These are phyloP conservation scores for Nyctibius grandis DNA, from an alignment of 2,797 vertebrate genomes.

Conservation along the genomic window DNA sequence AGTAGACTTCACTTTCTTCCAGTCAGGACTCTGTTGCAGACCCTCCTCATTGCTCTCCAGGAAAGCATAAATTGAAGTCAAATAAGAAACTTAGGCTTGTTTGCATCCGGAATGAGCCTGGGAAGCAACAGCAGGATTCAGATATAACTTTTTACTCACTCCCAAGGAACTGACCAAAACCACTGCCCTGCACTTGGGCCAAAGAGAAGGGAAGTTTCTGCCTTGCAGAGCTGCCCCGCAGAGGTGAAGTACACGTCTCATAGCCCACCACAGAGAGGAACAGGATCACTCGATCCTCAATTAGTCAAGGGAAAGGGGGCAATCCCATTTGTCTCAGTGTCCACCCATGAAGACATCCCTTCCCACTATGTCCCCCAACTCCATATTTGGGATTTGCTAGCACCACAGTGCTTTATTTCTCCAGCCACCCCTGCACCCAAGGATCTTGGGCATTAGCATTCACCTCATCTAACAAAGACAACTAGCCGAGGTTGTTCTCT, in stretches of 20 bases:
- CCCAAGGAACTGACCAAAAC: not conserved
- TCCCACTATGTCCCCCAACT: not conserved
- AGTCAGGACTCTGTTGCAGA: not conserved
- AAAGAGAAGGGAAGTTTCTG: not conserved
- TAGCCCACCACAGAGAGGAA: not conserved
- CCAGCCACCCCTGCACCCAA: not conserved
- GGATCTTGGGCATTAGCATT: not conserved
- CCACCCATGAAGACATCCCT: fast-evolving
- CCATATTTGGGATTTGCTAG: not conserved
- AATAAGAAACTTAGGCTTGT: not conserved
- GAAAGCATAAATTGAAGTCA: not conserved
- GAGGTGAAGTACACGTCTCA: not conserved
- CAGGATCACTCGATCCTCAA: not conserved
- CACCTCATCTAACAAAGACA: not conserved
- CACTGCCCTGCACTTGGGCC: not conserved
- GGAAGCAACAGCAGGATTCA: not conserved
- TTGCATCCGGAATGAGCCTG: fast-evolving
- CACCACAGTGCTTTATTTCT: not conserved
- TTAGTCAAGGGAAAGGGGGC: not conserved
- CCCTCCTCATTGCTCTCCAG: not conserved
- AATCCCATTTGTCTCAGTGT: not conserved
- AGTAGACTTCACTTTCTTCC: not conserved
- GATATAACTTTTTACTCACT: not conserved
- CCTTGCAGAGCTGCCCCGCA: not conserved
- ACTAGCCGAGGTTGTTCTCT: not conserved